These are phyloP conservation scores for Malthinus seriepunctatus DNA, from an alignment of 2,888 invertebrate genomes.

Conservation along the genomic window DNA sequence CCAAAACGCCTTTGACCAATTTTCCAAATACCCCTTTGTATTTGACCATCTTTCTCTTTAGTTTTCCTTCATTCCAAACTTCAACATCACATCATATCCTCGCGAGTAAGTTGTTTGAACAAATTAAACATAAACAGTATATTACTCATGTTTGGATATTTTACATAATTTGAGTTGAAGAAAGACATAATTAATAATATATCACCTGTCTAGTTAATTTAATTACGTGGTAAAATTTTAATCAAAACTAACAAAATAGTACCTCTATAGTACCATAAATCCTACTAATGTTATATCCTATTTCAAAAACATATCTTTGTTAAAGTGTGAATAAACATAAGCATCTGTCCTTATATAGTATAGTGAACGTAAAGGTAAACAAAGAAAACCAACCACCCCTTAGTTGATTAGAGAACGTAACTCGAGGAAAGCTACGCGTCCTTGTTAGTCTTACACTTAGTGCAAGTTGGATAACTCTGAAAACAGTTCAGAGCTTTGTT, in stretches of 20 bases:
- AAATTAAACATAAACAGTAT: too few relatives aligned
- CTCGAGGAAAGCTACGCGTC: constrained; percentile 18
- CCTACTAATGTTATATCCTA: constrained; percentile 2
- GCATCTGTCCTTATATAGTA: constrained; percentile 1
- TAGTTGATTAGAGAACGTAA: constrained; percentile 23
- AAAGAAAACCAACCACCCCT: constrained; percentile 18
- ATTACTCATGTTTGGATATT: too few relatives aligned
- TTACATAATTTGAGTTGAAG: too few relatives aligned
- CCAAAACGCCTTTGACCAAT: too few relatives aligned
- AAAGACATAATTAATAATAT: too few relatives aligned
- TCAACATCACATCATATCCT: too few relatives aligned
- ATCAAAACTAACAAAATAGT: constrained; percentile 1
- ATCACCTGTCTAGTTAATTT: too few relatives aligned
- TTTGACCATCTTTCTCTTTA: too few relatives aligned
- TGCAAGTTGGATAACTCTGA: constrained; percentile 22
- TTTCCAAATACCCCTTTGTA: too few relatives aligned
- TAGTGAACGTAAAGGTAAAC: constrained; percentile 18
- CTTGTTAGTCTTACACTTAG: constrained; percentile 23
- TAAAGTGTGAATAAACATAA: constrained; percentile 7
- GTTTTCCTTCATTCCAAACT: too few relatives aligned
- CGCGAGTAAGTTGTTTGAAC: too few relatives aligned
- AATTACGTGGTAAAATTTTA: not conserved
- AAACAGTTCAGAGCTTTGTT: constrained; percentile 21
- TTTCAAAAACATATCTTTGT: constrained; percentile 3
- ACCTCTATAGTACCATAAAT: not conserved